A percentile compares a stretch with the other conserved stretches of the same genome.
phyloP scores from a whole-genome alignment of 35 echinoderm and acorn worm species.

The Lytechinus variegatus region DNA sequence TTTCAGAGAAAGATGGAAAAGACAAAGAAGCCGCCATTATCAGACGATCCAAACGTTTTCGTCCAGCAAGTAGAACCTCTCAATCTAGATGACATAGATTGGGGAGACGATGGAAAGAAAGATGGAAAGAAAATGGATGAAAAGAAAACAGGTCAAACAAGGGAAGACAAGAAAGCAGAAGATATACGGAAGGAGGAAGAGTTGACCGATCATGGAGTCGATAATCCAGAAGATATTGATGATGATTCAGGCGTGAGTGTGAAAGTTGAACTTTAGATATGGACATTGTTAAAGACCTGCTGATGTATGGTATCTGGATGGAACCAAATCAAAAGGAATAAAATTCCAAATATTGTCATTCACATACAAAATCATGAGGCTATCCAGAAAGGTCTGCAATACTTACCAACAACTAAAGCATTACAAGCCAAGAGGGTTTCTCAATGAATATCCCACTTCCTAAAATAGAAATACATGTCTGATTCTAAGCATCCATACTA shows the following conservation, averaged over 20 bases:
- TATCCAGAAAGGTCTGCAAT: too few species aligned
- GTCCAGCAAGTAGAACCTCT: background rate
- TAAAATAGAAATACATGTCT: too few species aligned
- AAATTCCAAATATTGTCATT: too few species aligned
- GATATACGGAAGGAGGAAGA: background rate
- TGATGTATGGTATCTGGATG: too few species aligned
- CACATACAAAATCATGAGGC: too few species aligned
- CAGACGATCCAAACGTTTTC: background rate
- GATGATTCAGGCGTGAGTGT: background rate
- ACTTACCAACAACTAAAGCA: too few species aligned
- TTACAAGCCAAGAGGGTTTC: too few species aligned
- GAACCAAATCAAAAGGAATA: too few species aligned
- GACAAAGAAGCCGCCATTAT: background rate
- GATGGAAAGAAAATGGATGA: background rate
- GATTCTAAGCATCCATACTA: too few species aligned
- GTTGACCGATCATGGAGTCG: background rate
- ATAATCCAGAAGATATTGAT: background rate
- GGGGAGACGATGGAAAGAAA: background rate
- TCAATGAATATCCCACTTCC: too few species aligned
- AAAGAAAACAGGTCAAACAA: background rate
- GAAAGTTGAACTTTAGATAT: background rate
- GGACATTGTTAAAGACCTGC: background rate
- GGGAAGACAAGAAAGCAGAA: background rate
- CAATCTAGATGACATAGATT: background rate
- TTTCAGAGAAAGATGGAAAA: background rate